Base-by-base conservation (phyloP, 1,140 invertebrate species). In the Ceratina australensis region DNA sequence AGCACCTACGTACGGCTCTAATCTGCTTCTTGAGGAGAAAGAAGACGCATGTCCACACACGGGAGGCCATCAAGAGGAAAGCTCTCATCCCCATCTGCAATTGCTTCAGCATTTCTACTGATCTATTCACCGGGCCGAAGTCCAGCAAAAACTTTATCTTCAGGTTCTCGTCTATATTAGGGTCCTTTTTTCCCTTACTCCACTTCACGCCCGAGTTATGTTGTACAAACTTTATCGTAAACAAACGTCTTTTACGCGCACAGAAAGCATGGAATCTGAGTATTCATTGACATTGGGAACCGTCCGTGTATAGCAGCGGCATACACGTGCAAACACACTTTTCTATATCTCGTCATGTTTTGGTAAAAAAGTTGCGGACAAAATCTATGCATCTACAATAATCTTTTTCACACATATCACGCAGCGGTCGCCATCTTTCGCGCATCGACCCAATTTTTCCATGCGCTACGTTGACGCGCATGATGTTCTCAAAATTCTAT, bases 21-120 rank as follows among this genome's bases (percentile, higher is more conserved):
- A 97, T 96, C 95, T 98, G 97, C 93, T 98, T 97, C 94, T 97
- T 97, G 91, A 98, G 95, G 93, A 98, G 96, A 95, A 97, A 99
- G 94, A 97, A 98, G 92, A 99, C 94, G 94, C 98, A 99, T 94
- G 96, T 98, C 98, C 98, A 99, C 93, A 99, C 96, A 94, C 97
- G 98, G 90, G 97, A 97, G 90, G 97, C 97, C 91, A 98, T 94
- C 92, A 98, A 94, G 93, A 98, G 95, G 93, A 98, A 98, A 93
- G 97, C 96, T 94, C 97, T 95, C 94, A 98, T 96, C 94, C 97
- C 97, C 97, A 98, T 98, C 95, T 98, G 97, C 95, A 98, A 95
- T 95, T 97, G 96, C 93, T 98, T 98, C 95, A 97, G 96, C 97
- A 98, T 98, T 82, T 90, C 90, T 90, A 88, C 86, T 81, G 73